Conservation (phyloP, 2,888 invertebrate genomes). For the Monochamus alternatus region DNA sequence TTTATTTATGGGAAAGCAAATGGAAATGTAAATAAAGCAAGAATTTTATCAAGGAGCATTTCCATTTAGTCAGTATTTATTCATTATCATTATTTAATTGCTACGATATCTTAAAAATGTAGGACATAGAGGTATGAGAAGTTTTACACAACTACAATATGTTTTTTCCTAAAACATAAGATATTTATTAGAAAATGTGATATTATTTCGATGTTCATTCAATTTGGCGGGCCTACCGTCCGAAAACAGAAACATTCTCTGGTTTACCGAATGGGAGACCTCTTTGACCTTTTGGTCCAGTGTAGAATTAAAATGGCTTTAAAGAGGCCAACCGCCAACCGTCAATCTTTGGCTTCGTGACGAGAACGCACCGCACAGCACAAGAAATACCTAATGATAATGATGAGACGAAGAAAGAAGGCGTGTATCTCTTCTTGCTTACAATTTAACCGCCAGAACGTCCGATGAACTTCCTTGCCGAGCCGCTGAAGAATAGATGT, state of each 20-base stretch:
- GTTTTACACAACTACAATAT: too few species aligned
- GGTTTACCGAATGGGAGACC: slow-evolving; percentile 8
- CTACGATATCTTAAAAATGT: too few species aligned
- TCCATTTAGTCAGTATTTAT: too few species aligned
- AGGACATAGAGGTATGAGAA: too few species aligned
- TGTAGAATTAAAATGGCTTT: slow-evolving; percentile 28
- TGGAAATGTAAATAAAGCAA: too few species aligned
- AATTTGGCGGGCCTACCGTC: too few species aligned
- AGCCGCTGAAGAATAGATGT: slow-evolving; percentile 27
- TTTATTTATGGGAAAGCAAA: too few species aligned
- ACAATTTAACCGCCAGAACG: slow-evolving; percentile 45
- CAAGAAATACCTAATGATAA: slow-evolving; percentile 37
- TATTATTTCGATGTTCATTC: too few species aligned
- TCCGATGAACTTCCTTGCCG: slow-evolving; percentile 44
- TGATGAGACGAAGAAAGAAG: slow-evolving; percentile 37
- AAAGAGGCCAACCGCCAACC: slow-evolving; percentile 34
- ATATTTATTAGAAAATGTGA: too few species aligned
- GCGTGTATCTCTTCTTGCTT: slow-evolving; percentile 31
- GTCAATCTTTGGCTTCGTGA: slow-evolving; percentile 33
- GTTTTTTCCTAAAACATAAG: too few species aligned
- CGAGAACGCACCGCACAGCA: slow-evolving; percentile 29
- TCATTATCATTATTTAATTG: too few species aligned
- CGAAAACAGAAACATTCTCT: slow-evolving; percentile 2
- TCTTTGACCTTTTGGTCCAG: slow-evolving; percentile 34
- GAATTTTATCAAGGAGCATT: too few species aligned